Percentiles rank a stretch among this genome's conserved stretches.
Evolutionary conservation across 2,797 vertebrate genomes (phyloP).

Genomic region (Pangasius macronema): DNA sequence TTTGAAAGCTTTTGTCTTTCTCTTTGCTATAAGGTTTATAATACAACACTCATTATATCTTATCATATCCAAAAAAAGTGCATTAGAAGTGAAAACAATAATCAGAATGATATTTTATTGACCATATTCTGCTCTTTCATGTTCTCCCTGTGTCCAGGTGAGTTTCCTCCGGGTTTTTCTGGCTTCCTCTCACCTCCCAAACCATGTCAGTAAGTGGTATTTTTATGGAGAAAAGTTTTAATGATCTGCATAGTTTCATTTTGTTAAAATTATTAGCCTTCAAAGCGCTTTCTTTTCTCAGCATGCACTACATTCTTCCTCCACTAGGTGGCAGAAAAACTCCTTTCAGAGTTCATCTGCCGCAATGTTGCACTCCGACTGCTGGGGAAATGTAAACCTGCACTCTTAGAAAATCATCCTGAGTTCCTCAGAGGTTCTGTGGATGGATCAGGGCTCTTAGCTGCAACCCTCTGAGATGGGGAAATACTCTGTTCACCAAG

Average conservation of each 20-base stretch:
- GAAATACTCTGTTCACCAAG: not conserved
- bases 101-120: not conserved
- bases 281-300: too few species aligned
- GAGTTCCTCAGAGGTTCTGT: not conserved
- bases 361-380: not conserved
- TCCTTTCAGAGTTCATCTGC: not conserved
- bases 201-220: not conserved
- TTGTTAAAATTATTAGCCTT: not conserved
- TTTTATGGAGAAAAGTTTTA: not conserved
- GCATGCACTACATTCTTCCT: not conserved
- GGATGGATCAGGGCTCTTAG: not conserved
- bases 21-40: not conserved
- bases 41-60: not conserved
- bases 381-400: not conserved
- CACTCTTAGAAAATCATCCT: not conserved
- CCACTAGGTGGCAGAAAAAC: conserved; percentile 1
- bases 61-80: not conserved
- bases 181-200: not conserved
- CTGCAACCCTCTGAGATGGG: not conserved
- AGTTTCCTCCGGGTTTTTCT: not conserved
- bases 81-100: not conserved
- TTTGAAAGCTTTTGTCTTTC: not conserved
- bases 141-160: not conserved
- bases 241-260: not conserved
- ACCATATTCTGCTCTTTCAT: not conserved